phyloP scores from a whole-genome alignment of 2,888 invertebrate genomes.

The Emmelina monodactyla region DNA sequence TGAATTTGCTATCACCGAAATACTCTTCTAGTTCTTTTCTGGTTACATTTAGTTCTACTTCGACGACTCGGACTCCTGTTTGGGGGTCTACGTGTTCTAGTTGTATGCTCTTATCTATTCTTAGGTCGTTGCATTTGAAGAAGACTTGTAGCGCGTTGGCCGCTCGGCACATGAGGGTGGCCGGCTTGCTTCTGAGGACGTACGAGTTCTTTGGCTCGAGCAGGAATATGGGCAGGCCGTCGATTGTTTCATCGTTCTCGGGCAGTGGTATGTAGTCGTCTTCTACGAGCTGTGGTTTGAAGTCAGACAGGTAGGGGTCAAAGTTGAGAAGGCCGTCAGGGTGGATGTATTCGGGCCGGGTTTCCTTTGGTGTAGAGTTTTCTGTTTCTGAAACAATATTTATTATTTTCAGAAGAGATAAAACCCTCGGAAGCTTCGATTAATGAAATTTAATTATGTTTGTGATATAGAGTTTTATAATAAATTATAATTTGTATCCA shows the following conservation, averaged over 20 bases:
- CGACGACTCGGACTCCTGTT: slow-evolving; percentile 78
- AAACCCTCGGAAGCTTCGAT: too few species aligned
- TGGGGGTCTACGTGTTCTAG: slow-evolving; percentile 82
- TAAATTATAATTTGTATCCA: too few species aligned
- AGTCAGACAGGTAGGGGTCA: slow-evolving; percentile 52
- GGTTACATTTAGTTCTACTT: slow-evolving; percentile 78
- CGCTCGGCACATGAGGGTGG: slow-evolving; percentile 85
- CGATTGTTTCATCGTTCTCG: slow-evolving; percentile 69
- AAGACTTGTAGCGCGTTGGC: slow-evolving; percentile 84
- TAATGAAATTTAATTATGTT: too few species aligned
- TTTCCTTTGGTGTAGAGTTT: slow-evolving; percentile 47
- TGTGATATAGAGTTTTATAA: too few species aligned
- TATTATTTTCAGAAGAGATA: too few species aligned
- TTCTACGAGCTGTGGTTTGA: slow-evolving; percentile 33
- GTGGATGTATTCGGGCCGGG: slow-evolving; percentile 52
- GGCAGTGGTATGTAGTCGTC: slow-evolving; percentile 59
- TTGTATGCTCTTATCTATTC: slow-evolving; percentile 63
- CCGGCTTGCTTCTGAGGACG: slow-evolving; percentile 89
- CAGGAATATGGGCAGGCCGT: slow-evolving; percentile 84
- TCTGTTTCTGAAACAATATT: slow-evolving; percentile 39
- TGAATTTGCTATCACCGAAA: slow-evolving; percentile 76
- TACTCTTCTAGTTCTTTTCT: slow-evolving; percentile 85
- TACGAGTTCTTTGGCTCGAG: slow-evolving; percentile 87
- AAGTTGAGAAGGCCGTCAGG: slow-evolving; percentile 49
- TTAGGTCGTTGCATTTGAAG: slow-evolving; percentile 81